phyloP scores from a whole-genome alignment of 2,888 invertebrate genomes.

The Volucella zonaria region DNA sequence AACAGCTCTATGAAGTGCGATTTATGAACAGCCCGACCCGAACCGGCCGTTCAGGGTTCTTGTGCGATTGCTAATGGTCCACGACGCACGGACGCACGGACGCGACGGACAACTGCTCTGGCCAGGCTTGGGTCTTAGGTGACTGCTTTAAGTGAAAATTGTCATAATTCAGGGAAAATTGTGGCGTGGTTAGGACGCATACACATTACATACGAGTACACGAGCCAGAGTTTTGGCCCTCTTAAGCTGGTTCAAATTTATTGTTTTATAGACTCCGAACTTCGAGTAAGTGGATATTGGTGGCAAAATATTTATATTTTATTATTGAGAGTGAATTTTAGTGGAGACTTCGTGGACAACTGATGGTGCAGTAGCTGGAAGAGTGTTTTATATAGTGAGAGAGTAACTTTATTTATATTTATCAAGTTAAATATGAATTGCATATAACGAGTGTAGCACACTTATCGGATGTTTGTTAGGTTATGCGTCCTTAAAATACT shows the following conservation, averaged over 20 bases:
- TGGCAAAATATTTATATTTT: conserved; percentile 70
- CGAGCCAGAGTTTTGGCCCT: conserved; percentile 21
- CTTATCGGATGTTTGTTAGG: conserved; percentile 14
- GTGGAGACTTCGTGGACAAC: conserved; percentile 10
- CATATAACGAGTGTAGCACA: conserved; percentile 1
- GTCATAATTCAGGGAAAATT: conserved; percentile 66
- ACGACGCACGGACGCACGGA: conserved; percentile 29
- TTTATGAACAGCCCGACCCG: conserved; percentile 57
- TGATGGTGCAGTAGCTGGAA: background rate
- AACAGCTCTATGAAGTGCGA: conserved; percentile 64
- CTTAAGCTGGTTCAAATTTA: conserved; percentile 50
- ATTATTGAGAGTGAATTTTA: conserved; percentile 56
- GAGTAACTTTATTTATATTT: conserved; percentile 39
- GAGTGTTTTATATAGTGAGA: conserved; percentile 4
- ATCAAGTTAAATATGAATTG: conserved; percentile 25
- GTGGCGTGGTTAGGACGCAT: conserved; percentile 52
- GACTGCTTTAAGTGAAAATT: conserved; percentile 71
- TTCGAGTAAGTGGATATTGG: conserved; percentile 58
- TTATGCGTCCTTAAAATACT: no score
- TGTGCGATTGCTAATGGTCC: conserved; percentile 36
- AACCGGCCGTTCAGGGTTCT: background rate
- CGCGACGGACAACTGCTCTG: background rate
- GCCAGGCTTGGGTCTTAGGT: conserved; percentile 58
- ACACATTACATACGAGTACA: background rate
- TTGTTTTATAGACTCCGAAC: conserved; percentile 46